Conservation (phyloP, 2,888 invertebrate species). For the Plutella xylostella region DNA sequence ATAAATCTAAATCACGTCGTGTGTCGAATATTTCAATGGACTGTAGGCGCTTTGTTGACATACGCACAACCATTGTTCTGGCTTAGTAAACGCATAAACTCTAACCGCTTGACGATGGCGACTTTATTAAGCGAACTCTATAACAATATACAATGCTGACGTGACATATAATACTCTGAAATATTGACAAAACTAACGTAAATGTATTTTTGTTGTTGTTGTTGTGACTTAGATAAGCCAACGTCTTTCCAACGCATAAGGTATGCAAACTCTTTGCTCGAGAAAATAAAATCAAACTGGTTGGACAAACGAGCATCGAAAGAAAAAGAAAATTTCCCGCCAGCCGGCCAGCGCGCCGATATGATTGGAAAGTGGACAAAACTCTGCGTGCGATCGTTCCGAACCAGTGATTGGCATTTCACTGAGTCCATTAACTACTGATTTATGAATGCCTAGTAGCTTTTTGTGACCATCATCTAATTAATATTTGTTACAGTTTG, state of each 20-base stretch:
- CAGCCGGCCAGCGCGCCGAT: neutral
- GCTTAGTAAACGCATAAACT: neutral
- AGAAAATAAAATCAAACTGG: neutral
- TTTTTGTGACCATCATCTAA: too few relatives aligned
- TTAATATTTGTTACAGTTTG: too few relatives aligned
- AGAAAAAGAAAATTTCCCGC: slow-evolving; percentile 2
- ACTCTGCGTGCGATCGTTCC: slow-evolving; percentile 37
- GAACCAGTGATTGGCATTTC: slow-evolving; percentile 46
- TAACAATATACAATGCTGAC: too few relatives aligned
- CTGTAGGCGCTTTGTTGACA: neutral
- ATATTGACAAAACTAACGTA: too few relatives aligned
- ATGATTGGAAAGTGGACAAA: slow-evolving; percentile 47
- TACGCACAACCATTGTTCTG: slow-evolving; percentile 1
- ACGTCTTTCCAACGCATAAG: too few relatives aligned
- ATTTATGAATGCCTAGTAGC: neutral
- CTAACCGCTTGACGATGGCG: neutral
- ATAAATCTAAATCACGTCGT: too few relatives aligned
- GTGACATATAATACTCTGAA: too few relatives aligned
- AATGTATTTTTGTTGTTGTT: too few relatives aligned
- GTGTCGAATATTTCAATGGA: neutral
- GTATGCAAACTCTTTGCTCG: too few relatives aligned
- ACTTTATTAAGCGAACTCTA: too few relatives aligned
- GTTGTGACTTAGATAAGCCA: too few relatives aligned
- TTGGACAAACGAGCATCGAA: neutral
- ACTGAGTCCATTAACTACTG: slow-evolving; percentile 10